These are phyloP conservation scores for Vidua macroura DNA, from an alignment of 2,113 vertebrate species.

Conservation along the genomic window DNA sequence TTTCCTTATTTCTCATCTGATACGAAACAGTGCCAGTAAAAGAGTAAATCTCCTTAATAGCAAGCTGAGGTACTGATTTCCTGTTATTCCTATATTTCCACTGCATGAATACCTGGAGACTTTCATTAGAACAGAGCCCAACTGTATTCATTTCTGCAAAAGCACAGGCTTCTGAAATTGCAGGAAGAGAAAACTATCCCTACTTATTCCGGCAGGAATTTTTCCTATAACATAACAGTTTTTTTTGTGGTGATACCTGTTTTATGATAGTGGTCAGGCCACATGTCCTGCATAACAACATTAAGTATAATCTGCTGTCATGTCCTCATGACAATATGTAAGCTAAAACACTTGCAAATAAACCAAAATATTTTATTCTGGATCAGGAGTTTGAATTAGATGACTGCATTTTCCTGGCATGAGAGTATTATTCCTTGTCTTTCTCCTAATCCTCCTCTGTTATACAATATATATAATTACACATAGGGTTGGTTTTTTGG, in stretches of 20 bases:
- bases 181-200: conserved; percentile 1
- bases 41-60: conserved; percentile 36
- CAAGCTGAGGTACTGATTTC: conserved; percentile 36
- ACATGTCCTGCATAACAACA: background rate
- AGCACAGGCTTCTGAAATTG: conserved; percentile 20
- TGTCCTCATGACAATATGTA: conserved; percentile 16
- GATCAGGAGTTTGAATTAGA: conserved; percentile 62
- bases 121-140: background rate
- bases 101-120: conserved; percentile 4
- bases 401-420: conserved; percentile 69
- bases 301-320: background rate
- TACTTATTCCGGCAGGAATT: background rate
- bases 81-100: conserved; percentile 46
- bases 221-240: background rate
- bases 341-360: conserved; percentile 54
- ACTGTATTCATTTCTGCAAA: conserved; percentile 21
- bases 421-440: conserved; percentile 53
- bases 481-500: background rate
- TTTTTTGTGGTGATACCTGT: conserved; percentile 6
- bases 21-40: background rate
- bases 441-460: conserved; percentile 56
- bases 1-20: conserved; percentile 39
- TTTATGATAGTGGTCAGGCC: conserved; percentile 6
- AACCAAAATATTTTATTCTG: conserved; percentile 56
- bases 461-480: conserved; percentile 49